Evolutionary conservation across 1,140 invertebrate genomes (phyloP).

Genomic region (Cydia amplana): DNA sequence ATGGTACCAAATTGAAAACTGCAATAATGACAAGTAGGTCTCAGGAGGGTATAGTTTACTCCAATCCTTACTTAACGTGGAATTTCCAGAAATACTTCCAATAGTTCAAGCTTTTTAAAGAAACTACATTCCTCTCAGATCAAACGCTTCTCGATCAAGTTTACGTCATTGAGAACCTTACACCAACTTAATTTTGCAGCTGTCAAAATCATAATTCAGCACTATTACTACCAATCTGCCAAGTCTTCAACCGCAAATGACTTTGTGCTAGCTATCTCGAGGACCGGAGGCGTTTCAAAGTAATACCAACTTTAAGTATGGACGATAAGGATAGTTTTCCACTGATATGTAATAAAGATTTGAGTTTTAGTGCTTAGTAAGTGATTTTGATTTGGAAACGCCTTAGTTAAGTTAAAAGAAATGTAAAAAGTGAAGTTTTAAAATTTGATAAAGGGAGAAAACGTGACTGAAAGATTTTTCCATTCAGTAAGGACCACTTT

Average conservation of each 20-base stretch:
- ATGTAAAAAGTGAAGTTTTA: neutral
- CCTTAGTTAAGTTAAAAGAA: neutral
- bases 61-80: too few species aligned
- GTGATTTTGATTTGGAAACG: conserved; percentile 5
- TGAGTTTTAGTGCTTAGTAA: conserved; percentile 1
- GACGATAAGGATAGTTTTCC: neutral
- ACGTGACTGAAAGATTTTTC: too few species aligned
- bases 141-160: neutral
- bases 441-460: too few species aligned
- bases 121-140: neutral
- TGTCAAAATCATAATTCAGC: neutral
- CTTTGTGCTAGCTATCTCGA: neutral
- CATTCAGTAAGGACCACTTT: too few species aligned
- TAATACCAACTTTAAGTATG: neutral
- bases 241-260: neutral
- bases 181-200: neutral
- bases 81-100: neutral
- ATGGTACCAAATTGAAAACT: too few species aligned
- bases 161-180: neutral
- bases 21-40: too few species aligned
- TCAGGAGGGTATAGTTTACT: too few species aligned
- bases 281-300: neutral
- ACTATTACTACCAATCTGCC: neutral
- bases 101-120: conserved; percentile 9
- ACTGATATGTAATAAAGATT: neutral